Percentiles rank a stretch among this genome's conserved stretches.
phyloP scores from a whole-genome alignment of 2,797 vertebrate genomes.

The Podargus strigoides region DNA sequence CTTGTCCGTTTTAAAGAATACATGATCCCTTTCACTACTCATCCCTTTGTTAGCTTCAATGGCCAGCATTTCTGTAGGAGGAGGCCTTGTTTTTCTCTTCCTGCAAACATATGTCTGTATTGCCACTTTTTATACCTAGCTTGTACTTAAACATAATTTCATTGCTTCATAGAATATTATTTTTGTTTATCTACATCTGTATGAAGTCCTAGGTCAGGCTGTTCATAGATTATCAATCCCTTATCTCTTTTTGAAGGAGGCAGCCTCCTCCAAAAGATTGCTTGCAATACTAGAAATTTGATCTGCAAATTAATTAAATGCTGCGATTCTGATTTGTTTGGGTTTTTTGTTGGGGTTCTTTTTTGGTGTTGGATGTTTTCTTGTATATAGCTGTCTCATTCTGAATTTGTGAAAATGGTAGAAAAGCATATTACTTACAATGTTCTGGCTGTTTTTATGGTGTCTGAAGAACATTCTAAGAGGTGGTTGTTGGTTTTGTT shows the following conservation, averaged over 20 bases:
- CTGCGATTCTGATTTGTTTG: not conserved
- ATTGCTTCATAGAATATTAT: not conserved
- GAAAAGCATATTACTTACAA: not conserved
- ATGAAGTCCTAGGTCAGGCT: not conserved
- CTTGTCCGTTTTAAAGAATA: not conserved
- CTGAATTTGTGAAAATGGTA: not conserved
- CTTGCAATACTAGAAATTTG: not conserved
- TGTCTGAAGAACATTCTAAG: not conserved
- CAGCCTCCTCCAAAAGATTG: not conserved
- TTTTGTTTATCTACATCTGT: not conserved
- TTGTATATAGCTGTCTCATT: not conserved
- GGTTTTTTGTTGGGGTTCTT: not conserved
- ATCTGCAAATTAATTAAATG: not conserved
- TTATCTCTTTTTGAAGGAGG: not conserved
- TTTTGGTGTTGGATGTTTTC: not conserved
- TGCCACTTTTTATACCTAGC: not conserved
- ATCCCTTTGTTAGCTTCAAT: not conserved
- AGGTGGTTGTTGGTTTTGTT: not conserved
- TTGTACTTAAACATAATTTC: not conserved
- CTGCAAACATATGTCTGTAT: not conserved
- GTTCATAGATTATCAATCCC: not conserved
- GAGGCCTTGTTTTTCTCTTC: not conserved
- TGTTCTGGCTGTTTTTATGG: not conserved
- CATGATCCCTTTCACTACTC: fast-evolving
- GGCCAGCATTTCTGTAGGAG: not conserved